phyloP scores from a whole-genome alignment of 2,797 vertebrate species.

The Kryptopterus vitreolus region DNA sequence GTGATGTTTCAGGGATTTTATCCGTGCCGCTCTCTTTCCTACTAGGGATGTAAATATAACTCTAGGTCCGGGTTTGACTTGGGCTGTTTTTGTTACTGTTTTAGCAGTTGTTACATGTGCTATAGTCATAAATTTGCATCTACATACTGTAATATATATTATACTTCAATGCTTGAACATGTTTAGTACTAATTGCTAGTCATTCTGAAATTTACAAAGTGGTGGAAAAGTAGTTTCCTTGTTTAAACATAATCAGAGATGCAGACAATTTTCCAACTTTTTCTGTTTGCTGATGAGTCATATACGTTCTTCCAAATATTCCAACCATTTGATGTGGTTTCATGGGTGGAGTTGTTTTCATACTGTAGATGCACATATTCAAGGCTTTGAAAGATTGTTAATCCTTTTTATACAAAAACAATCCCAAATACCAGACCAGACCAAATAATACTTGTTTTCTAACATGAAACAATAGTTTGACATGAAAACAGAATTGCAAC shows the following conservation, averaged over 20 bases:
- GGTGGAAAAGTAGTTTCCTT: background rate
- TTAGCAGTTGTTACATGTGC: background rate
- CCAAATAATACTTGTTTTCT: background rate
- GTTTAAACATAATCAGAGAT: background rate
- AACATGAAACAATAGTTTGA: background rate
- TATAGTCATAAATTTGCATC: background rate
- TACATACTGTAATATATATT: background rate
- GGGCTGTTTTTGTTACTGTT: background rate
- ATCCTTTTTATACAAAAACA: background rate
- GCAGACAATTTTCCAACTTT: background rate
- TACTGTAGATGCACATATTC: background rate
- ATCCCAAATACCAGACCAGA: background rate
- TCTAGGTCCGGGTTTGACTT: background rate
- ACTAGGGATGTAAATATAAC: background rate
- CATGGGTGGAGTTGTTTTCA: background rate
- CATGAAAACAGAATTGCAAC: background rate
- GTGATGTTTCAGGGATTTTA: background rate
- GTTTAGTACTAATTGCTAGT: background rate
- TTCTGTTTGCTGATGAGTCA: background rate
- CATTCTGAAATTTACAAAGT: background rate
- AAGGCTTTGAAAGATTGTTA: background rate
- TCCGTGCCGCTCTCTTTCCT: no score
- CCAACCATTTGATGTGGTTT: slow-evolving; percentile 13
- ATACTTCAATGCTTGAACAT: background rate
- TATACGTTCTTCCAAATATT: background rate